A percentile compares a stretch with the other conserved stretches of the same genome.
phyloP scores from a whole-genome alignment of 2,797 vertebrate genomes.

The Hoplostethus atlanticus region DNA sequence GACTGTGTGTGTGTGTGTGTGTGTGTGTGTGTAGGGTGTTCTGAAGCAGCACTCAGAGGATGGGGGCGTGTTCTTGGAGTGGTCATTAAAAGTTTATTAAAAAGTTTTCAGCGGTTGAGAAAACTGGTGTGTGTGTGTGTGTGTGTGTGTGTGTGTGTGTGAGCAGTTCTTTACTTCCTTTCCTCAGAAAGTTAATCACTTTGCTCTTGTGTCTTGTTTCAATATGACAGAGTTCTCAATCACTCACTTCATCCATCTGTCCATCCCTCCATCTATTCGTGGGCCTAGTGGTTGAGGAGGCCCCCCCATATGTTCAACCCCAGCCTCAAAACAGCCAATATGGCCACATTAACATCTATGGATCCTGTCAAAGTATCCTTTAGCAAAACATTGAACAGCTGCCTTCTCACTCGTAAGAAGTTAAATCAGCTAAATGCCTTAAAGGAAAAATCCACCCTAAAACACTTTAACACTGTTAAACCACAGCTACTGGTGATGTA shows the following conservation, averaged over 20 bases:
- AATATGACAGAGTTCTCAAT: too few relatives aligned
- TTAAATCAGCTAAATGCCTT: too few relatives aligned
- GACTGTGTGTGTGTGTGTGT: background rate
- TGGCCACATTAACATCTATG: too few relatives aligned
- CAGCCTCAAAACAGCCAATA: too few relatives aligned
- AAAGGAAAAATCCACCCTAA: too few relatives aligned
- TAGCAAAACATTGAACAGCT: too few relatives aligned
- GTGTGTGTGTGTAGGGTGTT: conserved; percentile 73
- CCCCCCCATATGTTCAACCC: too few relatives aligned
- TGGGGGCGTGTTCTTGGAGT: conserved; percentile 77
- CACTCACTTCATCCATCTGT: background rate
- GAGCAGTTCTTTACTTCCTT: background rate
- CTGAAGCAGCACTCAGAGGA: conserved; percentile 84
- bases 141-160: conserved; percentile 24
- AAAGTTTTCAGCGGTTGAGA: conserved; percentile 69
- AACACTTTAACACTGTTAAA: too few relatives aligned
- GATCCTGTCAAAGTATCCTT: too few relatives aligned
- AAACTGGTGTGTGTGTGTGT: conserved; percentile 22
- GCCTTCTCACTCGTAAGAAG: too few relatives aligned
- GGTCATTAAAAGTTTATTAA: conserved; percentile 90
- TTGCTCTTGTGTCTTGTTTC: background rate
- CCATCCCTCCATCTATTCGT: background rate
- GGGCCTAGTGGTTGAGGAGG: too few relatives aligned
- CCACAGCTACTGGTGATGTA: too few relatives aligned
- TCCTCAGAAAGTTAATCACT: background rate